Conservation (phyloP, 2,113 vertebrate species). For the Bos taurus region ARS-UCD2.0 NC_037346.1:19824501-19825000, state of each 20-base stretch:
- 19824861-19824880: slow-evolving; percentile 1
- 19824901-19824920: neutral
- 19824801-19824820: neutral
- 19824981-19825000: slow-evolving; percentile 27
- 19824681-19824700: slow-evolving; percentile 49
- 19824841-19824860: neutral
- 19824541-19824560: neutral
- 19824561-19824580: neutral
- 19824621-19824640: neutral
- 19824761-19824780: neutral
- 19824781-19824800: neutral
- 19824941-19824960: neutral
- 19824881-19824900: neutral
- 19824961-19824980: slow-evolving; percentile 39
- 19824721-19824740: slow-evolving; percentile 45
- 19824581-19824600: neutral
- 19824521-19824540: neutral
- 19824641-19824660: neutral
- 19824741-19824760: slow-evolving; percentile 38
- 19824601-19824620: neutral
- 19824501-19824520: neutral
- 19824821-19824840: neutral
- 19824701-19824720: slow-evolving; percentile 23
- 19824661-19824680: neutral
- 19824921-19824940: neutral